Evolutionary conservation across 2,113 vertebrate species (phyloP).

Genomic region (Chrysemys picta): DNA sequence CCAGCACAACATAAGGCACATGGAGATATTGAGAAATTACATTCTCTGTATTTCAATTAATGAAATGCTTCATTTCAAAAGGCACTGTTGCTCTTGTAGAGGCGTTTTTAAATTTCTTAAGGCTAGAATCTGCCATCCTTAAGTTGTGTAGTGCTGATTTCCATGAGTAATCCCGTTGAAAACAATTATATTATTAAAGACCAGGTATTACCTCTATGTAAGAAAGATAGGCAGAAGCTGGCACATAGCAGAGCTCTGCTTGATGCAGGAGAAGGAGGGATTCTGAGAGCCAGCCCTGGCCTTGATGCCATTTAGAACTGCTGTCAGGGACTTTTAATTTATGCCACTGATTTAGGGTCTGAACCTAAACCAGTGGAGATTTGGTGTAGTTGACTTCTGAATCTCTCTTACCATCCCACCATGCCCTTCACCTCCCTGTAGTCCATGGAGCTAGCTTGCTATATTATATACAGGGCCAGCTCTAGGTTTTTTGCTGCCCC

Average conservation of each 20-base stretch:
- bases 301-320: too few relatives aligned
- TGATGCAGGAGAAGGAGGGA: too few relatives aligned
- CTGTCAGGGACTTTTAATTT: too few relatives aligned
- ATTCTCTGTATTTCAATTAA: not conserved
- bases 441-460: too few relatives aligned
- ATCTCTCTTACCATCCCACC: too few relatives aligned
- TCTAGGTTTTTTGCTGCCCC: too few relatives aligned
- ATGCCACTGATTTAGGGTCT: too few relatives aligned
- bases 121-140: not conserved
- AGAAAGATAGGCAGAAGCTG: not conserved
- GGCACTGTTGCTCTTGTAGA: not conserved
- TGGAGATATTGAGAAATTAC: not conserved
- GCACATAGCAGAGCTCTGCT: not conserved
- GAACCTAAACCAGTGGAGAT: too few relatives aligned
- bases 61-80: not conserved
- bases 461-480: too few relatives aligned
- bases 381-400: too few relatives aligned
- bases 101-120: not conserved
- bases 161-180: not conserved
- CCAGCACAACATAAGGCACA: not conserved
- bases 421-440: too few relatives aligned
- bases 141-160: not conserved
- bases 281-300: too few relatives aligned
- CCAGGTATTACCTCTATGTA: not conserved
- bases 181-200: not conserved